These are phyloP conservation scores for Hymenopus coronatus DNA, from an alignment of 2,888 invertebrate genomes.

Conservation along the genomic window DNA sequence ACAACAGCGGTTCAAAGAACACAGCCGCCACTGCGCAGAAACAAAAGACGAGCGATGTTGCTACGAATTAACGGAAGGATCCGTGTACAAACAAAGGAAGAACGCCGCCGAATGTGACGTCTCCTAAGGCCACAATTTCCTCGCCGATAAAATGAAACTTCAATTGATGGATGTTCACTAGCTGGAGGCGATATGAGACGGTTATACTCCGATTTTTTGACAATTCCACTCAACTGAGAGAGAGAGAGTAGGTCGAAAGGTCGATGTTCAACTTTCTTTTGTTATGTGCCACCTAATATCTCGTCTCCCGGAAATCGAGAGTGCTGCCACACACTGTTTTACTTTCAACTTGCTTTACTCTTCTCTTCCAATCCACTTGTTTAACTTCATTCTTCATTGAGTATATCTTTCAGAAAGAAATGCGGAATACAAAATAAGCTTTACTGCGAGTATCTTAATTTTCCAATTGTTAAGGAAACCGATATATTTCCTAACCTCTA, in stretches of 20 bases:
- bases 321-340: no score
- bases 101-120: background rate
- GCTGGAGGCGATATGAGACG: background rate
- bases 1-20: no score
- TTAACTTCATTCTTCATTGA: no score
- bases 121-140: background rate
- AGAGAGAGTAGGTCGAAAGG: background rate
- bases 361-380: no score
- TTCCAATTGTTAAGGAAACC: no score
- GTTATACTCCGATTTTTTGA: background rate
- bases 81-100: background rate
- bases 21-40: background rate
- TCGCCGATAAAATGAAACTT: background rate
- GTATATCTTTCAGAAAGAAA: no score
- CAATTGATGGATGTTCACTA: background rate
- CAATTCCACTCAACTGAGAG: background rate
- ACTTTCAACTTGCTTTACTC: no score
- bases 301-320: background rate
- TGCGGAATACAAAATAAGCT: no score
- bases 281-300: background rate
- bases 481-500: no score
- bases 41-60: background rate
- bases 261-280: background rate
- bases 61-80: background rate
- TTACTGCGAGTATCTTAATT: no score